Evolutionary conservation across 2,113 vertebrate species (phyloP).

Genomic region (Zonotrichia leucophrys): DNA sequence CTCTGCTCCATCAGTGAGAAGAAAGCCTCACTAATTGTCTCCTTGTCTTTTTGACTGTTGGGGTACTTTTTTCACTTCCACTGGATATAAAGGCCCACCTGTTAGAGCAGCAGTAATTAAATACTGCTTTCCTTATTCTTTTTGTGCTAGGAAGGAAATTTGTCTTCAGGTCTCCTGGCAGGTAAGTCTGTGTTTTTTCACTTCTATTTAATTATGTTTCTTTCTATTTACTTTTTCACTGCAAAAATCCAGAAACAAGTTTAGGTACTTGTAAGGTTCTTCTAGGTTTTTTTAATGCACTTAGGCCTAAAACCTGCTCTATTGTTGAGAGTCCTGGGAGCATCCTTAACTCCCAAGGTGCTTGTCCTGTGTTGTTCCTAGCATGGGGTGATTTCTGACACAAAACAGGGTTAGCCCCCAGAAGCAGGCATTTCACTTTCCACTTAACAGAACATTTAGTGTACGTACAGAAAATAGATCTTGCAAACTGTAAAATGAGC

Average conservation of each 20-base stretch:
- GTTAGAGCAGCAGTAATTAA: not conserved
- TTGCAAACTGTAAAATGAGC: not conserved
- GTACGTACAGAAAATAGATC: not conserved
- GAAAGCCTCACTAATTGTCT: not conserved
- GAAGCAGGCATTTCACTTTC: not conserved
- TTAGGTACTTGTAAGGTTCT: not conserved
- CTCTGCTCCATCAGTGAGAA: not conserved
- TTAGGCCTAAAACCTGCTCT: not conserved
- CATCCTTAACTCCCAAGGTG: not conserved
- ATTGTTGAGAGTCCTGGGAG: not conserved
- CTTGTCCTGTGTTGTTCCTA: not conserved
- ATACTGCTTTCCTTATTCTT: not conserved
- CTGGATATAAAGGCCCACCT: not conserved
- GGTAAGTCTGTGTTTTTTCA: not conserved
- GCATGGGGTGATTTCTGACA: not conserved
- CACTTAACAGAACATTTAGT: not conserved
- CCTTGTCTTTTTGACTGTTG: not conserved
- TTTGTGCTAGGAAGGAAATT: not conserved
- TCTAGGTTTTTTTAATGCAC: not conserved
- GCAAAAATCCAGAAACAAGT: not conserved
- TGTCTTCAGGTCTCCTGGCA: not conserved
- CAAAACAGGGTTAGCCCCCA: not conserved
- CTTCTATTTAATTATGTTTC: not conserved
- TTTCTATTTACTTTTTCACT: not conserved
- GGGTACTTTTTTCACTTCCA: not conserved